A percentile compares a stretch with the other conserved stretches of the same genome.
Conservation (phyloP, 2,888 invertebrate species). For the Xanthorhoe spadicearia region DNA sequence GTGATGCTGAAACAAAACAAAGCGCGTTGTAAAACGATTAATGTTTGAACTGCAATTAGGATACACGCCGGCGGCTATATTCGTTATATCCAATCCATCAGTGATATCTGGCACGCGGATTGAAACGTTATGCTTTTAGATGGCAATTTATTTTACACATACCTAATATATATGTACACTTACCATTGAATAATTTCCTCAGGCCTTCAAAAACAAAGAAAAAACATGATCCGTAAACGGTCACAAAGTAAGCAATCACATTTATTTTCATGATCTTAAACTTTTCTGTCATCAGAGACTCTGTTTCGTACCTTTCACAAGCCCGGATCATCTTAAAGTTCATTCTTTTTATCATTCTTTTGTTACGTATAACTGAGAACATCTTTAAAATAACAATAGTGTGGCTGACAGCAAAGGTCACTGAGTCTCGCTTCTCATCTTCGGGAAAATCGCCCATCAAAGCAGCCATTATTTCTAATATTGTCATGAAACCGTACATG, state of each 20-base stretch:
- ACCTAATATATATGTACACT: slow-evolving; percentile 19
- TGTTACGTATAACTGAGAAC: slow-evolving; percentile 62
- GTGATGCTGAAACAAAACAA: slow-evolving; percentile 56
- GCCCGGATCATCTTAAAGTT: slow-evolving; percentile 63
- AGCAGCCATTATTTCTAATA: slow-evolving; percentile 72
- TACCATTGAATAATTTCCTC: slow-evolving; percentile 64
- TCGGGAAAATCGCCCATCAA: slow-evolving; percentile 66
- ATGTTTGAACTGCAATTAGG: background rate
- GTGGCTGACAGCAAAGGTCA: slow-evolving; percentile 73
- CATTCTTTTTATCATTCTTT: slow-evolving; percentile 59
- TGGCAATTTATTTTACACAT: background rate
- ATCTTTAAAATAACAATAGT: slow-evolving; percentile 72
- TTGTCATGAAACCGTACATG: slow-evolving; percentile 64
- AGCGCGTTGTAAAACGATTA: slow-evolving; percentile 3
- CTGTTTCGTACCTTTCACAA: slow-evolving; percentile 64
- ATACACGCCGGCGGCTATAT: slow-evolving; percentile 4
- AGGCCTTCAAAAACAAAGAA: slow-evolving; percentile 72
- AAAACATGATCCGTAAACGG: slow-evolving; percentile 61
- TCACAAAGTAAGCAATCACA: slow-evolving; percentile 58
- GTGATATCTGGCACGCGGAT: background rate
- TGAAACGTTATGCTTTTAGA: background rate
- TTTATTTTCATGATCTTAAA: slow-evolving; percentile 70
- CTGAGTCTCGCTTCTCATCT: slow-evolving; percentile 70
- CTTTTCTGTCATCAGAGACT: slow-evolving; percentile 58
- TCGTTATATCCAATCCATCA: slow-evolving; percentile 4